These are phyloP conservation scores for Ariolimax columbianus DNA, from an alignment of 2,888 invertebrate genomes.

Conservation along the genomic window DNA sequence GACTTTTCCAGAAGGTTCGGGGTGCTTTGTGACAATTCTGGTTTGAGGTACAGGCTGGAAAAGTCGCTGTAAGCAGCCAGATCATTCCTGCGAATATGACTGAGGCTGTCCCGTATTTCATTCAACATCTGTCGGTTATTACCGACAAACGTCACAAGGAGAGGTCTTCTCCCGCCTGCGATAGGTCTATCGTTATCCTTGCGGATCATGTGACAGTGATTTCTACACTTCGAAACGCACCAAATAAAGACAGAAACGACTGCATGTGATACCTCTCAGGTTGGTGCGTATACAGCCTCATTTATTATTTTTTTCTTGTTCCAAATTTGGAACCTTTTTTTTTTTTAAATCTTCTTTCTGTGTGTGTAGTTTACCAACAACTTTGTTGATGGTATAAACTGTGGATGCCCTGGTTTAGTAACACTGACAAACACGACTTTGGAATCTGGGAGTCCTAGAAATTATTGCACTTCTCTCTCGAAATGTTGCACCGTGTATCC, in stretches of 20 bases:
- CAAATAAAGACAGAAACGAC: conserved; percentile 15
- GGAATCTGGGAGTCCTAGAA: conserved; percentile 42
- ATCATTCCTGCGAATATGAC: conserved; percentile 64
- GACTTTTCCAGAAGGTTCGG: conserved; percentile 59
- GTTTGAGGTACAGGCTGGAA: conserved; percentile 45
- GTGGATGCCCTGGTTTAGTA: not conserved
- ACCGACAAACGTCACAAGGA: conserved; percentile 66
- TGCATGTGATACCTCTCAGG: not conserved
- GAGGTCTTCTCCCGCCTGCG: conserved; percentile 60
- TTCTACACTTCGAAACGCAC: conserved; percentile 18
- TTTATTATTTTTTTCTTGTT: conserved; percentile 30
- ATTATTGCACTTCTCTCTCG: conserved; percentile 20
- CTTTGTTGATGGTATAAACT: conserved; percentile 3
- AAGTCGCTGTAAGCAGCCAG: conserved; percentile 50
- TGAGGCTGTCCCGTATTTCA: conserved; percentile 70
- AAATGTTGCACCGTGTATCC: conserved; percentile 26
- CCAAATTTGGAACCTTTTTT: not conserved
- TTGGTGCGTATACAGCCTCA: conserved; percentile 33
- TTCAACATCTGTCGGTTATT: conserved; percentile 73
- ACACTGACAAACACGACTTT: conserved; percentile 22
- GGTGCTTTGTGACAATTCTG: conserved; percentile 60
- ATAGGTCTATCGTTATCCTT: conserved; percentile 51
- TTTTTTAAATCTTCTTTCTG: not conserved
- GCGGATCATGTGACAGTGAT: conserved; percentile 58
- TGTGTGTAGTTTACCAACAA: conserved; percentile 19